phyloP scores from a whole-genome alignment of 2,888 invertebrate genomes.

The Odontocerum albicorne region DNA sequence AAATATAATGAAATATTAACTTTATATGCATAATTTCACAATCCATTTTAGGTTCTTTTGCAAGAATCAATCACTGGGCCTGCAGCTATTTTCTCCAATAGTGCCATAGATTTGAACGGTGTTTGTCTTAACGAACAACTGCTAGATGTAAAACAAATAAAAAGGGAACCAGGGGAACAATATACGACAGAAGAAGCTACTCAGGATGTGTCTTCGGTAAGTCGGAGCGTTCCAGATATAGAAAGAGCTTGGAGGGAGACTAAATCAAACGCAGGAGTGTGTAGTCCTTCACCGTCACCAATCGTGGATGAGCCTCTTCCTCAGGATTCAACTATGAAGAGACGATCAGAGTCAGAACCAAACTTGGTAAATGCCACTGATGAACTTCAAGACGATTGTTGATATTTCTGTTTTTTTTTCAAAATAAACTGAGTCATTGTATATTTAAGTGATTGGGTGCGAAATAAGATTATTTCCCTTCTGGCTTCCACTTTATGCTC shows the following conservation, averaged over 20 bases:
- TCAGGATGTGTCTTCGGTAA: slow-evolving; percentile 50
- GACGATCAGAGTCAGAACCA: slow-evolving; percentile 67
- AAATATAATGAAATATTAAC: too few species aligned
- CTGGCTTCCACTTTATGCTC: too few species aligned
- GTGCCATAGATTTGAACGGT: slow-evolving; percentile 80
- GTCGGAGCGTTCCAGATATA: slow-evolving; percentile 65
- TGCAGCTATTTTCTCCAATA: slow-evolving; percentile 83
- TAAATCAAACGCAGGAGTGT: slow-evolving; percentile 17
- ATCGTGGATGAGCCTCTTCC: slow-evolving; percentile 33
- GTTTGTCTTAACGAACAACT: slow-evolving; percentile 79
- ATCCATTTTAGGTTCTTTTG: slow-evolving; percentile 43
- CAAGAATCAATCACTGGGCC: slow-evolving; percentile 66
- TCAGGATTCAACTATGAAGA: slow-evolving; percentile 51
- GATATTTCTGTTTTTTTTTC: slow-evolving; percentile 9
- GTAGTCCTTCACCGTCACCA: slow-evolving; percentile 26
- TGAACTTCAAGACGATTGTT: slow-evolving; percentile 39
- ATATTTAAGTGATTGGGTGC: background rate
- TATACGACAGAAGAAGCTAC: slow-evolving; percentile 38
- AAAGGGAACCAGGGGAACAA: slow-evolving; percentile 49
- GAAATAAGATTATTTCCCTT: background rate
- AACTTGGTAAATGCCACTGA: slow-evolving; percentile 58
- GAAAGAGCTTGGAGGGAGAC: slow-evolving; percentile 45
- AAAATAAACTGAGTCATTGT: background rate
- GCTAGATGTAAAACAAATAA: slow-evolving; percentile 50
- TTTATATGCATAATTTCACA: background rate